Evolutionary conservation across 23 tunicate genomes (phyloP).

Genomic region (Botrylloides violaceus): DNA sequence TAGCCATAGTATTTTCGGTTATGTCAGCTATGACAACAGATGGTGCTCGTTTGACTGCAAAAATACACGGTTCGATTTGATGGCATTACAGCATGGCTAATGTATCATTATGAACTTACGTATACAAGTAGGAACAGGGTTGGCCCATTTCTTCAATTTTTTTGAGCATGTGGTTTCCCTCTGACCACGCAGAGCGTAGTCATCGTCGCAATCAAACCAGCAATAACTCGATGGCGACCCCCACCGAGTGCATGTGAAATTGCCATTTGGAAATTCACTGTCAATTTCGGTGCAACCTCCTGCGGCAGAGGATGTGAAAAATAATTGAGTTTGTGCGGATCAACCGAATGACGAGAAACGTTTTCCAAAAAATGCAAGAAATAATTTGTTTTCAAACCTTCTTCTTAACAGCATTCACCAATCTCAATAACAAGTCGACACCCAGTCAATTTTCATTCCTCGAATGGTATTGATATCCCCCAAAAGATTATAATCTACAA

Average conservation of each 20-base stretch:
- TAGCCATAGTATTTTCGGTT: background rate
- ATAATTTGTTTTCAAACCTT: too few relatives aligned
- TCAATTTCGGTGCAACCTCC: conserved; percentile 39
- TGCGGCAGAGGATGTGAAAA: too few relatives aligned
- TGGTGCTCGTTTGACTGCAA: background rate
- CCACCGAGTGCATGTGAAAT: conserved; percentile 51
- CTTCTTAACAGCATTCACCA: too few relatives aligned
- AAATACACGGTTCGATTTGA: background rate
- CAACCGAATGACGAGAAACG: too few relatives aligned
- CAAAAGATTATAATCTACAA: too few relatives aligned
- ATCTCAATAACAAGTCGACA: too few relatives aligned
- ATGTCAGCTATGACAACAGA: background rate
- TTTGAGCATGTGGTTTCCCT: conserved; percentile 34
- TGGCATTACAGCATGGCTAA: background rate
- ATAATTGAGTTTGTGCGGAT: too few relatives aligned
- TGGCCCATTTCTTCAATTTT: conserved; percentile 32
- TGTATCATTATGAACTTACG: conserved; percentile 13
- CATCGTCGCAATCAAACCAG: conserved; percentile 44
- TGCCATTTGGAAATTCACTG: conserved; percentile 5
- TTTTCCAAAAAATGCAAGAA: too few relatives aligned
- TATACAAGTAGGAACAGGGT: conserved; percentile 34
- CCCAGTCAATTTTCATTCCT: too few relatives aligned
- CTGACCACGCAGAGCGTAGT: conserved; percentile 26
- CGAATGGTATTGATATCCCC: too few relatives aligned
- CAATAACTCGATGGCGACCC: conserved; percentile 37